Evolutionary conservation across 2,797 vertebrate genomes (phyloP).

Genomic region (Acrossocheilus fasciatus): DNA sequence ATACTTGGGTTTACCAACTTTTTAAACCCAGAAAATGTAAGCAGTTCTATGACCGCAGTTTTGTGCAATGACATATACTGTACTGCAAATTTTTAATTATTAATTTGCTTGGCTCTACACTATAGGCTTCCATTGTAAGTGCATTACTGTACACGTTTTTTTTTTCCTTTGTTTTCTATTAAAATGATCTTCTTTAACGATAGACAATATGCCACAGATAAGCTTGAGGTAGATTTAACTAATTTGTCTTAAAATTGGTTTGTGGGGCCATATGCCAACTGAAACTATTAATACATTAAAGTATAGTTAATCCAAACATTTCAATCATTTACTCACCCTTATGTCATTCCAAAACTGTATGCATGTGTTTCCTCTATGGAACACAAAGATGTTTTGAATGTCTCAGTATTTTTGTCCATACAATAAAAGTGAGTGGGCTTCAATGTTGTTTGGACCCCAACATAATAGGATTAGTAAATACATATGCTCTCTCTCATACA

Average conservation of each 20-base stretch:
- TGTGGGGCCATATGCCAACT: neutral
- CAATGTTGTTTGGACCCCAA: no score
- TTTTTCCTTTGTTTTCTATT: neutral
- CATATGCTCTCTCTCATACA: neutral
- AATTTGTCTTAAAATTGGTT: neutral
- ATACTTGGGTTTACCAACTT: neutral
- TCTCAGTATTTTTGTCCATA: neutral
- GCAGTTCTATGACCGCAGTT: neutral
- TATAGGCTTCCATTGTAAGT: neutral
- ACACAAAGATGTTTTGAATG: neutral
- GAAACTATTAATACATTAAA: neutral
- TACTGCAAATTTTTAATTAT: neutral
- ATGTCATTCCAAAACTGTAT: neutral
- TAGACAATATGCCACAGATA: slow-evolving; percentile 2
- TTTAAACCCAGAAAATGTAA: neutral
- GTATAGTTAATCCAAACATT: neutral
- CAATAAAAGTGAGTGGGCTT: neutral
- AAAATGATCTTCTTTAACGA: neutral
- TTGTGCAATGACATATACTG: neutral
- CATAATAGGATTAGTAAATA: neutral
- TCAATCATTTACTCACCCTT: neutral
- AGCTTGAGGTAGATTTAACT: neutral
- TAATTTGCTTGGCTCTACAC: neutral
- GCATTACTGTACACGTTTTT: neutral
- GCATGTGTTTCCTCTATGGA: neutral